A percentile compares a stretch with the other conserved stretches of the same genome.
These are phyloP conservation scores for Sus scrofa DNA, from an alignment of 2,113 vertebrate species.

Conservation along the genomic window T2T-Sscrofa CM000822.6:49280001-49280500, in stretches of 20 bases:
- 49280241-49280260: neutral
- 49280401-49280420: neutral
- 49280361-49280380: neutral
- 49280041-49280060: too few species aligned
- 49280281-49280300: constrained; percentile 12
- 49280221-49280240: neutral
- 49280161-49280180: too few species aligned
- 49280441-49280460: neutral
- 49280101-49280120: too few species aligned
- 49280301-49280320: neutral
- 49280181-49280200: constrained; percentile 1
- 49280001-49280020: too few species aligned
- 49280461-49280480: neutral
- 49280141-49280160: too few species aligned
- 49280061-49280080: too few species aligned
- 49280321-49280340: neutral
- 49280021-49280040: too few species aligned
- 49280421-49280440: neutral
- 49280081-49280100: too few species aligned
- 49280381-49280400: neutral
- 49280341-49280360: neutral
- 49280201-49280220: neutral
- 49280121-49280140: too few species aligned
- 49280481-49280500: neutral
- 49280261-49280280: neutral